These are phyloP conservation scores for Phataginus tetradactyla DNA, from an alignment of 2,797 vertebrate genomes.

Conservation along the genomic window DNA sequence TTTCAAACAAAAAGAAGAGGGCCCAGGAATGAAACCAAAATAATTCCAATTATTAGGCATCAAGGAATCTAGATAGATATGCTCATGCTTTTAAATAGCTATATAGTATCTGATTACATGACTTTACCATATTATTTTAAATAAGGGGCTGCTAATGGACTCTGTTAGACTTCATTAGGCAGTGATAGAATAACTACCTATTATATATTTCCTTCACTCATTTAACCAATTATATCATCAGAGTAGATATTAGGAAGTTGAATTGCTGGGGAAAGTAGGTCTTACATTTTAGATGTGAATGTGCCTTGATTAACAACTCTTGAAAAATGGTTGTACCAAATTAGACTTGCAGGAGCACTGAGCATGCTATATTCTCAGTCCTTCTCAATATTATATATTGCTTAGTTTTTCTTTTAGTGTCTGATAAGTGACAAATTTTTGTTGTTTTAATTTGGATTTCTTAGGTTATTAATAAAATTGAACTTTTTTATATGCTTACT, in stretches of 20 bases:
- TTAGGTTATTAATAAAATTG: background rate
- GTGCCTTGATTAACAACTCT: background rate
- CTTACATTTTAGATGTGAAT: slow-evolving; percentile 38
- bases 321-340: background rate
- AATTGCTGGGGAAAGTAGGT: background rate
- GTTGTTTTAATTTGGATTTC: background rate
- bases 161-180: background rate
- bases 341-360: background rate
- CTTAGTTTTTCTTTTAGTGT: background rate
- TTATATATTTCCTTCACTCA: background rate
- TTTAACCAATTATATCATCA: background rate
- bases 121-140: background rate
- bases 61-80: background rate
- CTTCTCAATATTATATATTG: background rate
- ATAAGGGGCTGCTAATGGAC: background rate
- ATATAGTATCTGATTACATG: background rate
- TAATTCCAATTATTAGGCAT: background rate
- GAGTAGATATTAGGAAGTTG: background rate
- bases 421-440: background rate
- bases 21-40: background rate
- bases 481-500: background rate
- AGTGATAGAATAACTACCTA: background rate
- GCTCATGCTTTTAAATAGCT: background rate
- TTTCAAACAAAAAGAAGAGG: background rate
- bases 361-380: background rate